phyloP scores from a whole-genome alignment of 2,797 vertebrate species.

The Paedocypris micromegethes region DNA sequence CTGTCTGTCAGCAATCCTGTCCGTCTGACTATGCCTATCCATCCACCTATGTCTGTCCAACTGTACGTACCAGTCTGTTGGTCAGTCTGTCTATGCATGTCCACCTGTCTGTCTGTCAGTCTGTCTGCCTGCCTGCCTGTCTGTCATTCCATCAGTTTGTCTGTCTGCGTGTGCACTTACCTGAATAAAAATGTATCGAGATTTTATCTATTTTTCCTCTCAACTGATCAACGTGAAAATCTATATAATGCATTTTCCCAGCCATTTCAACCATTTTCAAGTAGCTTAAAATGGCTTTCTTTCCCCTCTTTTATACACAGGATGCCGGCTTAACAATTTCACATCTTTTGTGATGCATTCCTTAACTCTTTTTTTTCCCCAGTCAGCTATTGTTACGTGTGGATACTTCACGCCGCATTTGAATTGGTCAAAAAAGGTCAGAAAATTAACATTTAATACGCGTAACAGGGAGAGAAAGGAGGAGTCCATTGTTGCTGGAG shows the following conservation, averaged over 20 bases:
- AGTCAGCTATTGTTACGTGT: conserved; percentile 30
- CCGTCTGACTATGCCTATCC: no score
- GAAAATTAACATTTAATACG: conserved; percentile 46
- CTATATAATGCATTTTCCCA: background rate
- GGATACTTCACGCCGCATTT: conserved; percentile 41
- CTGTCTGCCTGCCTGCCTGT: no score
- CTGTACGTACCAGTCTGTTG: no score
- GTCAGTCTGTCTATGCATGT: no score
- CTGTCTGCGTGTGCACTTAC: background rate
- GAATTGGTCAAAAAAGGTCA: conserved; percentile 35
- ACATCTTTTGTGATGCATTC: conserved; percentile 18
- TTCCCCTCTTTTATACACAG: conserved; percentile 8
- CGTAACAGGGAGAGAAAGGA: conserved; percentile 21
- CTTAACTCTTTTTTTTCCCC: conserved; percentile 20
- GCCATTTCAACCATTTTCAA: background rate
- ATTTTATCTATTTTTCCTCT: background rate
- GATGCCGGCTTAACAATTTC: conserved; percentile 16
- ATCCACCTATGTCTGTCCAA: no score
- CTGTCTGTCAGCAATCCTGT: no score
- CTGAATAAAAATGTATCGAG: background rate
- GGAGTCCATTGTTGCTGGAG: conserved; percentile 29
- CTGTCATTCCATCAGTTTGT: no score
- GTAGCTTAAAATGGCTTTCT: no score
- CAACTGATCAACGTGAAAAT: no score
- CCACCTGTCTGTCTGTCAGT: no score